Conservation (phyloP, 2,888 invertebrate species). For the Apocheima hispidaria region DNA sequence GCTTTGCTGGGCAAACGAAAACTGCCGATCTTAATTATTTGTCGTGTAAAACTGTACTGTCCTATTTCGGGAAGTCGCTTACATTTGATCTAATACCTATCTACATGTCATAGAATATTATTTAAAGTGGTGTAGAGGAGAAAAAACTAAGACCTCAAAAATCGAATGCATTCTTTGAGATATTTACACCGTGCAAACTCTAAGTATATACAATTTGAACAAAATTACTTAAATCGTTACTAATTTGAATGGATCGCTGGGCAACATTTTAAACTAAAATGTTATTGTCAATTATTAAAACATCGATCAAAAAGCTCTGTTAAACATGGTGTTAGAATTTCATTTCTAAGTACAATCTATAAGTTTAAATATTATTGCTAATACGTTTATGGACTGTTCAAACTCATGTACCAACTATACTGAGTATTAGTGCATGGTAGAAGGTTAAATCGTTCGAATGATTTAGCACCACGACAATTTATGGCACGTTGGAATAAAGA, state of each 20-base stretch:
- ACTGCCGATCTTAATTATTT: no score
- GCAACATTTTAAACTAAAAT: slow-evolving; percentile 31
- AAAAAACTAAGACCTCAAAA: slow-evolving; percentile 2
- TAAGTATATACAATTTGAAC: slow-evolving; percentile 52
- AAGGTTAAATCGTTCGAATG: slow-evolving; percentile 45
- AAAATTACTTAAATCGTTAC: not conserved
- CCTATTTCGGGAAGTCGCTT: slow-evolving; percentile 7
- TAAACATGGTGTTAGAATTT: slow-evolving; percentile 21
- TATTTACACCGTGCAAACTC: slow-evolving; percentile 49
- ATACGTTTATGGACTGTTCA: slow-evolving; percentile 50
- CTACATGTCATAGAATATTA: not conserved
- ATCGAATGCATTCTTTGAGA: slow-evolving; percentile 27
- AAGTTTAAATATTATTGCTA: slow-evolving; percentile 68
- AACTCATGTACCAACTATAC: slow-evolving; percentile 35
- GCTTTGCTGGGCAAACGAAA: no score
- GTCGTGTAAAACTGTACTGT: no score
- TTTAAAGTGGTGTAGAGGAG: slow-evolving; percentile 5
- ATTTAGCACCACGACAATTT: slow-evolving; percentile 64
- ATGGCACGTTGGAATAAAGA: slow-evolving; percentile 71
- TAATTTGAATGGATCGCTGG: slow-evolving; percentile 20
- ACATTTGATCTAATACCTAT: slow-evolving; percentile 10
- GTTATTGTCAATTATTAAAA: slow-evolving; percentile 39
- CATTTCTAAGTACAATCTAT: slow-evolving; percentile 63
- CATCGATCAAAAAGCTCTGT: slow-evolving; percentile 16
- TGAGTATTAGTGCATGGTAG: slow-evolving; percentile 42